Percentiles rank a stretch among this genome's conserved stretches.
Evolutionary conservation across 2,888 invertebrate genomes (phyloP).

Genomic region (Synanthedon formicaeformis): DNA sequence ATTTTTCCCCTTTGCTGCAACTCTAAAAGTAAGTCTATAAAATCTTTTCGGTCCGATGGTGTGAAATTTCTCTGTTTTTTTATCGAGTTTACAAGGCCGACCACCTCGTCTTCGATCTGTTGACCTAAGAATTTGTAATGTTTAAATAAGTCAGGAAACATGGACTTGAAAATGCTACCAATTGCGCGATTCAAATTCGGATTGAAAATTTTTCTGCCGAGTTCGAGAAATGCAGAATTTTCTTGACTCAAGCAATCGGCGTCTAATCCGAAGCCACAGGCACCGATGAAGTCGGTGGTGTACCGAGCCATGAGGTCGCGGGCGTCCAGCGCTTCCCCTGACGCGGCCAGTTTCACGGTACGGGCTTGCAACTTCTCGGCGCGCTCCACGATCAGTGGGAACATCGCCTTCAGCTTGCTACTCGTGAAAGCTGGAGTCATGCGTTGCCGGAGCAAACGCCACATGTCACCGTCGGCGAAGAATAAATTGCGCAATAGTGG

Average conservation of each 20-base stretch:
- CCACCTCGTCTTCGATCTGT: constrained; percentile 27
- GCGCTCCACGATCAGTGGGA: constrained; percentile 38
- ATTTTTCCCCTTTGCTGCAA: constrained; percentile 26
- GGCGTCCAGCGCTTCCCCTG: constrained; percentile 24
- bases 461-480: constrained; percentile 38
- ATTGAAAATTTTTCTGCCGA: constrained; percentile 5
- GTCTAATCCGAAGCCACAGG: constrained; percentile 12
- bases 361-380: constrained; percentile 30
- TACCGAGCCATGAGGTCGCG: constrained; percentile 16
- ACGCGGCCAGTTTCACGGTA: constrained; percentile 13
- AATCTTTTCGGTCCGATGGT: constrained; percentile 35
- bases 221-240: constrained; percentile 5
- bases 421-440: constrained; percentile 42
- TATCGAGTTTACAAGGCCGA: constrained; percentile 20
- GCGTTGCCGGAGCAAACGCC: constrained; percentile 39
- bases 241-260: constrained; percentile 8
- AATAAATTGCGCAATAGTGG: constrained; percentile 39
- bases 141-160: constrained; percentile 14
- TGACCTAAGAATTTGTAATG: constrained; percentile 21
- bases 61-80: constrained; percentile 22
- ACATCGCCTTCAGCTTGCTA: constrained; percentile 41
- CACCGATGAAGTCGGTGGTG: constrained; percentile 13
- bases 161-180: not conserved
- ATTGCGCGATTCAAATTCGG: not conserved
- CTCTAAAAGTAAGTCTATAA: constrained; percentile 33